Conservation (phyloP, 1,140 invertebrate species). For the Aricia agestis region DNA sequence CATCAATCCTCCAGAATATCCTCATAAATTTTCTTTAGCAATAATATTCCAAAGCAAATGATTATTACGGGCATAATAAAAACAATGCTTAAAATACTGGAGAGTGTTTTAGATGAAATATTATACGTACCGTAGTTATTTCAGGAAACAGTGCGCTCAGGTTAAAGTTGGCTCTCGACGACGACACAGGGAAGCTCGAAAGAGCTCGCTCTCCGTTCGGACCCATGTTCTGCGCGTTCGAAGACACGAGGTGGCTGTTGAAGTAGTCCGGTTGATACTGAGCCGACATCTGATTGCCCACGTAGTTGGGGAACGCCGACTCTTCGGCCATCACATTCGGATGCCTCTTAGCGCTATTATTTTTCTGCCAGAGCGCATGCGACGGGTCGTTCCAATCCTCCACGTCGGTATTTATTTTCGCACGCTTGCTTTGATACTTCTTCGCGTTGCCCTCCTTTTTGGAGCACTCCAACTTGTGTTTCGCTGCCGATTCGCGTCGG, state of each 20-base stretch:
- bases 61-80: background rate
- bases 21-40: too few species aligned
- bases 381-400: constrained; percentile 63
- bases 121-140: constrained; percentile 63
- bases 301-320: constrained; percentile 56
- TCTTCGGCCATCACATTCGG: constrained; percentile 62
- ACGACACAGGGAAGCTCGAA: constrained; percentile 54
- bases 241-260: constrained; percentile 60
- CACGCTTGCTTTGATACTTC: constrained; percentile 63
- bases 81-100: too few species aligned
- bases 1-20: too few species aligned
- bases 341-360: constrained; percentile 50
- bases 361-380: constrained; percentile 63
- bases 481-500: constrained; percentile 55
- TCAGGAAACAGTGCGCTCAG: constrained; percentile 69
- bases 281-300: constrained; percentile 58
- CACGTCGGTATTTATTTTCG: constrained; percentile 51
- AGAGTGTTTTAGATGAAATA: background rate
- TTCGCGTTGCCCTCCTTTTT: constrained; percentile 63
- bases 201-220: constrained; percentile 53
- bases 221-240: constrained; percentile 53
- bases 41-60: too few species aligned
- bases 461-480: constrained; percentile 68
- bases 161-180: constrained; percentile 66
- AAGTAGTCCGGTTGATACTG: constrained; percentile 66